Base-by-base conservation (phyloP, 2,888 invertebrate genomes). In the Tachina grossa region DNA sequence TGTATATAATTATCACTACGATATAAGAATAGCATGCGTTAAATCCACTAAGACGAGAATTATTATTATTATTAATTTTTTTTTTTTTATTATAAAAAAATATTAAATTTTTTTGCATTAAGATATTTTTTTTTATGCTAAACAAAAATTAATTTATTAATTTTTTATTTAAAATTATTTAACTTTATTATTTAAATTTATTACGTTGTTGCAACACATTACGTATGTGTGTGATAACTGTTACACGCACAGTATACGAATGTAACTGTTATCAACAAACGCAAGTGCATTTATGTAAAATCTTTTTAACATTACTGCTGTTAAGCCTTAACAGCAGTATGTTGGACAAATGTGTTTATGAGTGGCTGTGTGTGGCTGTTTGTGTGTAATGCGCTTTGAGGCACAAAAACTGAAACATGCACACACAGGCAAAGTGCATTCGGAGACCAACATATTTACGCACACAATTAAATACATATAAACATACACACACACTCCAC, bases 241-340 rank as follows among this genome's bases (percentile, higher is more conserved):
- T 78, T 79, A 76, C 85, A 85, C 85, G 85, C 79, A 75, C 78
- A 72, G 59, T 79, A 75, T 76, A 83, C 85, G 85, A 85, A 85
- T 85, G 85, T 85, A 85, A 85, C 65, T 85, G 75, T 83, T 79
- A 83, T 71, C 79, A 71, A 51, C 53, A 65, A 76, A 63, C 61
- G 79, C 71, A 43, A 83, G 85, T 85, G 83, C 85, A 85, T 85
- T 85, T 85, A 85, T 85, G 85, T 85, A 85, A 85, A 83, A 76
- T 81, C 53, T 59, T 41, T 59, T 79, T 83, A 85, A 85, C 85
- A 85, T 69, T 13, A 53, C 66, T 79, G 75, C 85, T 85, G 85
- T 83, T 85, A 85, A 55, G 13, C 0, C 13, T 71, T 85, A 83
- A 85, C 83, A 83, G 63, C 2, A 11, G 39, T 31, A 71, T 79